phyloP scores from a whole-genome alignment of 2,888 invertebrate species.

The Arrhopalites spinosus region DNA sequence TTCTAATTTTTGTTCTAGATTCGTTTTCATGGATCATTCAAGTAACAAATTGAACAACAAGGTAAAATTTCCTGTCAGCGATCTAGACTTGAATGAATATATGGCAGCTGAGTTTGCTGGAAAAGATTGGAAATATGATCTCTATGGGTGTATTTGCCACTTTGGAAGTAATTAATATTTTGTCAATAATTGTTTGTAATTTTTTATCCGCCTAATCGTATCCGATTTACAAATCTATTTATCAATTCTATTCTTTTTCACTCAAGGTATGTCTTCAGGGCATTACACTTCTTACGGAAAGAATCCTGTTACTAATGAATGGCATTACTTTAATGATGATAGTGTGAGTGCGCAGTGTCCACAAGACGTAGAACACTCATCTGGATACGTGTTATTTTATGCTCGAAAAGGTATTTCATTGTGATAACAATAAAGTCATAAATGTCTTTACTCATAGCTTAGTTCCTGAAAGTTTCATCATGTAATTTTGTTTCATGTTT shows the following conservation, averaged over 20 bases:
- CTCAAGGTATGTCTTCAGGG: constrained; percentile 68
- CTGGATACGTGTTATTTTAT: constrained; percentile 70
- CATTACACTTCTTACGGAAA: constrained; percentile 69
- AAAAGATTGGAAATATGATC: constrained; percentile 61
- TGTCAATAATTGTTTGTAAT: not conserved
- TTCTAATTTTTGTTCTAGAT: constrained; percentile 60
- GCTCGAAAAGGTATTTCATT: constrained; percentile 62
- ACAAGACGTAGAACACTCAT: constrained; percentile 66
- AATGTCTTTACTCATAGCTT: not conserved
- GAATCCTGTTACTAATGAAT: constrained; percentile 64
- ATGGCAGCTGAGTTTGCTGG: constrained; percentile 59
- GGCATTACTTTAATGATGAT: constrained; percentile 70
- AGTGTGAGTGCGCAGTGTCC: constrained; percentile 64
- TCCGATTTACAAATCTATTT: not conserved
- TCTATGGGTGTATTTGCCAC: constrained; percentile 69
- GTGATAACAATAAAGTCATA: not conserved
- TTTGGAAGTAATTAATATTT: constrained; percentile 71
- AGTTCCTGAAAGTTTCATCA: not conserved
- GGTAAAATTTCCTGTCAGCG: constrained; percentile 67
- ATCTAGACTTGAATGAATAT: constrained; percentile 63
- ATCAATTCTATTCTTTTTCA: too few relatives aligned
- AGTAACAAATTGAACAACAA: constrained; percentile 69
- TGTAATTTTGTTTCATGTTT: not conserved
- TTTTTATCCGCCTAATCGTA: too few relatives aligned
- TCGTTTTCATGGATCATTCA: constrained; percentile 68